Conservation (phyloP, 1,140 invertebrate species). For the Trichonephila clavata region DNA sequence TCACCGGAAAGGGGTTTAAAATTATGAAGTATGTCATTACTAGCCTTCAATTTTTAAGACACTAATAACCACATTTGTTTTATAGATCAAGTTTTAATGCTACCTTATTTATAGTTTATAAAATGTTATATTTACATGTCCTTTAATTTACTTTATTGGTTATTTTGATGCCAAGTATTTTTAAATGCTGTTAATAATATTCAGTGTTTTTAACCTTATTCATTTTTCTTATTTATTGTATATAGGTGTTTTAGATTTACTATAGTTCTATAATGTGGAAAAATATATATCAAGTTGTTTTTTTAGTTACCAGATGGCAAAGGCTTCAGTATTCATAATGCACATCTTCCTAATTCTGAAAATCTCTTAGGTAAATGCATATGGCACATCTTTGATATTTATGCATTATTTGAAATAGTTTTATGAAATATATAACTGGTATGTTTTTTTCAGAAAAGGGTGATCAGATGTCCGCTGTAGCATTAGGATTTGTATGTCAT, state of each 20-base stretch:
- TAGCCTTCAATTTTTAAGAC: too few species aligned
- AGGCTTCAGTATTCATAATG: constrained; percentile 86
- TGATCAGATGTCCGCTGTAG: constrained; percentile 87
- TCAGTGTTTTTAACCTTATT: neutral
- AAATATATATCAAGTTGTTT: neutral
- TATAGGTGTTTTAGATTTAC: neutral
- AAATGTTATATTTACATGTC: neutral
- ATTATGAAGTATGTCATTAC: too few species aligned
- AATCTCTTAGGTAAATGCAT: constrained; percentile 83
- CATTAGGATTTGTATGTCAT: constrained; percentile 91
- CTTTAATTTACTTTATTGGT: too few species aligned
- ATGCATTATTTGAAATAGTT: neutral
- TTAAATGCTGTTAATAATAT: too few species aligned
- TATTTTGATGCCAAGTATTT: too few species aligned
- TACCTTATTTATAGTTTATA: neutral
- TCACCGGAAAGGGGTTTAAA: too few species aligned
- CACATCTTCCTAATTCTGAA: constrained; percentile 89
- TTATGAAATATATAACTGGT: neutral
- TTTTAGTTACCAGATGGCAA: constrained; percentile 82
- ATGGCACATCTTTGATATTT: neutral
- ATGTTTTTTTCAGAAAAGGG: constrained; percentile 81
- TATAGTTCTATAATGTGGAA: too few species aligned
- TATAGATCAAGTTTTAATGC: too few species aligned
- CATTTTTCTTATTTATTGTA: neutral
- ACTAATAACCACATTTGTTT: too few species aligned